Percentiles rank a stretch among this genome's conserved stretches.
Evolutionary conservation across 2,113 vertebrate species (phyloP).

Genomic region (Myiopsitta monachus): DNA sequence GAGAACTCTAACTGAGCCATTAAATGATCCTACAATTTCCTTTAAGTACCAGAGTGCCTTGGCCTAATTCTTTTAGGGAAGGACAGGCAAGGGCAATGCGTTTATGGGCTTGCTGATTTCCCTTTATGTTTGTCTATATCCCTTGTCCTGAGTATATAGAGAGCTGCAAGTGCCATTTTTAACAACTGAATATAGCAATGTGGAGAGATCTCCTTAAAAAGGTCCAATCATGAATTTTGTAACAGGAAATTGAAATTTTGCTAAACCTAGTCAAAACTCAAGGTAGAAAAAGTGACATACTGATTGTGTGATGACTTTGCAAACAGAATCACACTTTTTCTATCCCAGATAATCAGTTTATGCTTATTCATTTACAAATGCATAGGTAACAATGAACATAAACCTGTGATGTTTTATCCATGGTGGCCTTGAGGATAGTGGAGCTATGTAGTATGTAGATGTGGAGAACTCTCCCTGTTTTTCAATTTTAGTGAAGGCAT

Average conservation of each 20-base stretch:
- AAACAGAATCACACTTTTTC: neutral
- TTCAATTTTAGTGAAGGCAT: neutral
- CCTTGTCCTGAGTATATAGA: neutral
- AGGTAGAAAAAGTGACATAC: neutral
- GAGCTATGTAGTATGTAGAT: neutral
- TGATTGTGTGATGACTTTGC: neutral
- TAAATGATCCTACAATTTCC: neutral
- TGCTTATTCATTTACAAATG: neutral
- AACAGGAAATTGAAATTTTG: conserved; percentile 40
- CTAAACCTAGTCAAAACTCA: conserved; percentile 37
- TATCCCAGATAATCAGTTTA: neutral
- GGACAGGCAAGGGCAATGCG: neutral
- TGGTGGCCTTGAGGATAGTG: neutral
- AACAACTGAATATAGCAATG: neutral
- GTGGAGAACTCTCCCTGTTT: neutral
- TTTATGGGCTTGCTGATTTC: neutral
- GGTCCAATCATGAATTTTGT: conserved; percentile 25
- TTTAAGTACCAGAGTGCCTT: conserved; percentile 12
- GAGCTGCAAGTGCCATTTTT: neutral
- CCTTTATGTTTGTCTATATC: neutral
- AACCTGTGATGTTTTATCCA: neutral
- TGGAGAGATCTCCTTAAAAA: neutral
- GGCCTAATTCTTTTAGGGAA: conserved; percentile 21
- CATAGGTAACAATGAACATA: neutral
- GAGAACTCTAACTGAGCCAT: conserved; percentile 20